Percentiles rank a stretch among this genome's conserved stretches.
Evolutionary conservation across 2,888 invertebrate genomes (phyloP).

Genomic region (Sphaerophoria rueppellii): DNA sequence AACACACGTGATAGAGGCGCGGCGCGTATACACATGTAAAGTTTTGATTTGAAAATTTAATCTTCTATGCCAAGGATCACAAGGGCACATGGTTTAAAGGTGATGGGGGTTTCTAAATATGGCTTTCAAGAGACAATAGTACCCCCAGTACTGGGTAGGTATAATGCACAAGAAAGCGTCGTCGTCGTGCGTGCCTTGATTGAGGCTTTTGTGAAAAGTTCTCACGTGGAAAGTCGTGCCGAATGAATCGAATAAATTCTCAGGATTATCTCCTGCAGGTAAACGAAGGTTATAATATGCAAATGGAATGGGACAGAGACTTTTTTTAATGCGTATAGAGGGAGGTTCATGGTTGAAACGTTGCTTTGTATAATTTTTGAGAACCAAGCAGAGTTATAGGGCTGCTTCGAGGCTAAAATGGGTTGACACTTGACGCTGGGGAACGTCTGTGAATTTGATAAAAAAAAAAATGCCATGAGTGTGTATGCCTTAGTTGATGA

Average conservation of each 20-base stretch:
- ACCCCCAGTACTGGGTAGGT: constrained; percentile 11
- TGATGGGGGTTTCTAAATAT: neutral
- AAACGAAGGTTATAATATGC: constrained; percentile 1
- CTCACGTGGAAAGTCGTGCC: constrained; percentile 62
- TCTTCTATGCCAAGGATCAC: constrained; percentile 57
- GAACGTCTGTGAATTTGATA: constrained; percentile 39
- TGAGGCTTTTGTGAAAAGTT: constrained; percentile 51
- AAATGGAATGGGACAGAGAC: neutral
- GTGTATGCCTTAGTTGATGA: constrained; percentile 6
- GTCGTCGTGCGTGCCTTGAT: constrained; percentile 43
- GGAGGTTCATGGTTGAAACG: constrained; percentile 38
- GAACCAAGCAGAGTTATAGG: constrained; percentile 33
- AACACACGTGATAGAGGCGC: constrained; percentile 16
- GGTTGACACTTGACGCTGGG: constrained; percentile 51
- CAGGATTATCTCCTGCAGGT: constrained; percentile 45
- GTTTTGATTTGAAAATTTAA: constrained; percentile 69
- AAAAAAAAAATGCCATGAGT: constrained; percentile 14
- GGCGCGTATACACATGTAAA: constrained; percentile 52
- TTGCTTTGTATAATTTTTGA: constrained; percentile 48
- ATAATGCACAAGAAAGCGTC: neutral
- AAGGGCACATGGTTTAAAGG: constrained; percentile 33
- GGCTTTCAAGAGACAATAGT: constrained; percentile 2
- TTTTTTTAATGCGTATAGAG: neutral
- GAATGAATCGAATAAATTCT: constrained; percentile 64
- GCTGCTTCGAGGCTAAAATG: constrained; percentile 50